phyloP scores from a whole-genome alignment of 2,113 vertebrate genomes.

The Motacilla tschutschensis region DNA sequence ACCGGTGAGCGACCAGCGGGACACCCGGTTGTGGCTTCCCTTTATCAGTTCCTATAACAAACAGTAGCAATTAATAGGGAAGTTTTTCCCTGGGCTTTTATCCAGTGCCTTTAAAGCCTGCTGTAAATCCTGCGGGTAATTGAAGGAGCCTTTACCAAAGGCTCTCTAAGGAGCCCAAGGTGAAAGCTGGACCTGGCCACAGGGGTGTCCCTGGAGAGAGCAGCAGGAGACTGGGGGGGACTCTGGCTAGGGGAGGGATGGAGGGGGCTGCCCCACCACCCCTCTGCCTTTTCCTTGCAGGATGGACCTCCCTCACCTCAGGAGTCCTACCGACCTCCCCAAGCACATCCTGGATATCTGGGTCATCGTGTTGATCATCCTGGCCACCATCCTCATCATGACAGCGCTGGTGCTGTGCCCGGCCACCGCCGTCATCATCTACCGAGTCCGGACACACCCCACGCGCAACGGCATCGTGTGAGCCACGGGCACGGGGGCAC shows the following conservation, averaged over 20 bases:
- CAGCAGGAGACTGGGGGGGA: accelerated
- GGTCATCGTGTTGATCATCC: slow-evolving; percentile 80
- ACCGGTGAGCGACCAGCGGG: not conserved
- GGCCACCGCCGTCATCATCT: slow-evolving; percentile 72
- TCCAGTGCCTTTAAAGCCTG: not conserved
- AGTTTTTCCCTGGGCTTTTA: not conserved
- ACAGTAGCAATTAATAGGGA: not conserved
- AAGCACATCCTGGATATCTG: slow-evolving; percentile 81
- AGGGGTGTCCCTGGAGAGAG: not conserved
- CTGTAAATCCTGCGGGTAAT: not conserved
- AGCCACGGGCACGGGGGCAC: accelerated
- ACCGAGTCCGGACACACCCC: slow-evolving; percentile 76
- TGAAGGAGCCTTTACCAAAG: not conserved
- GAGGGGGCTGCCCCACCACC: not conserved
- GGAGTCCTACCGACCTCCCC: slow-evolving; percentile 35
- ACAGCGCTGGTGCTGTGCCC: slow-evolving; percentile 77
- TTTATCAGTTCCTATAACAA: not conserved
- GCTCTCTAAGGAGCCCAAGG: not conserved
- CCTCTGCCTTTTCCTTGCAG: slow-evolving; percentile 31
- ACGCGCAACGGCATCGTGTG: slow-evolving; percentile 62
- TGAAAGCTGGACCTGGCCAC: not conserved
- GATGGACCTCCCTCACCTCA: slow-evolving; percentile 42
- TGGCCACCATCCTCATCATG: slow-evolving; percentile 81
- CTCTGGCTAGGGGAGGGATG: not conserved
- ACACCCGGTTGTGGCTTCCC: not conserved